A percentile compares a stretch with the other conserved stretches of the same genome.
Conservation (phyloP, 1,140 invertebrate genomes). For the Schmidtea mediterranea region DNA sequence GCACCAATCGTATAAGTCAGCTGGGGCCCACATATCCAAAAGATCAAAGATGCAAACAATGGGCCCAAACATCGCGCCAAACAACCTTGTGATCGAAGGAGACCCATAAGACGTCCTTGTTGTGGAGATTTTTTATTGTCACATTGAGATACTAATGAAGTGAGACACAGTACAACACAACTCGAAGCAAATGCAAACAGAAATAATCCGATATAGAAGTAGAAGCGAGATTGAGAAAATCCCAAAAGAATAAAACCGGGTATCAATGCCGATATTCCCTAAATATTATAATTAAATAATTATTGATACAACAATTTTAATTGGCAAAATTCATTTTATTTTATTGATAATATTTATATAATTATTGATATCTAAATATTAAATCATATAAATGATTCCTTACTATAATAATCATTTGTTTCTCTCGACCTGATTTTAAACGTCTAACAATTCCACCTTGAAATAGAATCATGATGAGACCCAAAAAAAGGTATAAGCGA, state of each 20-base stretch:
- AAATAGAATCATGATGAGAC: slow-evolving; percentile 63
- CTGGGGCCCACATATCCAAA: slow-evolving; percentile 1
- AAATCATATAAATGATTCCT: slow-evolving; percentile 10
- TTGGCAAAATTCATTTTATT: no score
- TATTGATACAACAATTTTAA: no score
- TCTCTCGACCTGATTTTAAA: slow-evolving; percentile 44
- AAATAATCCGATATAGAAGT: neutral
- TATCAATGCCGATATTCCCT: slow-evolving; percentile 5
- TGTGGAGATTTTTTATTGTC: slow-evolving; percentile 40
- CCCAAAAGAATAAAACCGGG: slow-evolving; percentile 2
- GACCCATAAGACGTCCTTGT: slow-evolving; percentile 68
- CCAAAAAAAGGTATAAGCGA: slow-evolving; percentile 80
- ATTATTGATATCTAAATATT: neutral
- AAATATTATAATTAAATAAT: neutral
- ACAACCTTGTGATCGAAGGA: slow-evolving; percentile 68
- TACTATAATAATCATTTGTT: slow-evolving; percentile 40
- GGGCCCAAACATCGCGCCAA: slow-evolving; percentile 70
- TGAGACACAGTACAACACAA: slow-evolving; percentile 61
- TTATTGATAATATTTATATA: no score
- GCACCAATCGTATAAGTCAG: neutral
- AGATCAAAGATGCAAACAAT: slow-evolving; percentile 39
- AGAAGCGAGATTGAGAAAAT: neutral
- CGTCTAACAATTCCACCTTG: slow-evolving; percentile 37
- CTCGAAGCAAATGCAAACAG: no score
- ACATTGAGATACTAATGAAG: slow-evolving; percentile 53